Evolutionary conservation across 2,113 vertebrate genomes (phyloP), one percentile per base, ranked within the genome.

Genomic region (Psittacula cyanocephala): DNA sequence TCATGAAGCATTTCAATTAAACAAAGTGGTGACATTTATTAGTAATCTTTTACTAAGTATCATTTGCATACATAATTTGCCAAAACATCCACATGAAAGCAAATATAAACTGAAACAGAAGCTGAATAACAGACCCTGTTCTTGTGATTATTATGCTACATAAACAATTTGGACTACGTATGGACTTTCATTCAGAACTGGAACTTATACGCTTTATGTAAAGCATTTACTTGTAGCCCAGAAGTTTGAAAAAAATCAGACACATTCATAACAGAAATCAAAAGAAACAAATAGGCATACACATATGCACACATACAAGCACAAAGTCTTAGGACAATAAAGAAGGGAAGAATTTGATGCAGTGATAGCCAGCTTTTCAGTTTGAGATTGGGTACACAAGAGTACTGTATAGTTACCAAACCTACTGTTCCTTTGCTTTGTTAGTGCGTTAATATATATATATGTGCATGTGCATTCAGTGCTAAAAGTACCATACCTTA

Each of bases 401-500:
- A 70, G 13, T 4, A 62, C 18, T 0, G 7, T 3, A 35, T 14
- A 59, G 31, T 33, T 71, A 70, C 13, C n/a, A 86, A 75, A 52
- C 11, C 12, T 15, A 25, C 29, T 25, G 7, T 11, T 81, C 13
- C 44, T 47, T 71, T 70, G 37, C 13, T 85, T 78, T 74, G 13
- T 59, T 47, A 68, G 13, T 55, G 16, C 33, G 68, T 75, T 78
- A 22, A 11, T 53, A 78, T 3, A 18, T 11, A 4, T 8, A 7
- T 9, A 7, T 76, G 33, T 7, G 33, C 8, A 13, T 3, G 9
- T 7, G 33, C 9, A 7, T 75, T 80, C 47, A 75, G 67, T 17
- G 7, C 49, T 75, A 75, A 68, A 97, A 97, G 57, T 37, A 37
- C 52, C 97, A 96, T 97, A 99, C 99, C 99, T 99, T 83, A 99